Base-by-base conservation (phyloP, 2,113 vertebrate species). In the Talpa occidentalis region DNA sequence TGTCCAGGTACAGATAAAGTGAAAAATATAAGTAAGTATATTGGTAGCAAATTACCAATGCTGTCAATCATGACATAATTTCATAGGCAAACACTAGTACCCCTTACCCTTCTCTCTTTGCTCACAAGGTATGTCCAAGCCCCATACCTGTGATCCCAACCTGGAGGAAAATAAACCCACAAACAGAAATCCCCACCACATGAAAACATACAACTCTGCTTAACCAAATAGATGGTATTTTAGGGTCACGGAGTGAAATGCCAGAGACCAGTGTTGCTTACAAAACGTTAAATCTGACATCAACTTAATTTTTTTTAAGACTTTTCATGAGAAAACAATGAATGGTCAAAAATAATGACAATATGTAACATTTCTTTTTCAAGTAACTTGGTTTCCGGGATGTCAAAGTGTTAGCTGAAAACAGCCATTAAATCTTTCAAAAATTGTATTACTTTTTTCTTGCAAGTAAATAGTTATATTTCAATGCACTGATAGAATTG, bases 221-320 rank as follows among this genome's bases (percentile, higher is more conserved):
- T 93, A 74, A 82, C 95, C 69, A 92, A 92, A 92, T 72, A 86
- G 32, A 30, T 64, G 67, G 35, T 30, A 82, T 88, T 78, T 90
- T 47, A 73, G 73, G 21, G 79, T 96, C 40, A 62, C 77, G 28
- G 81, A 84, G 32, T 40, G 87, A 92, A 74, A 37, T 67, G n/a
- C 73, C 28, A 81, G 52, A 84, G 76, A 14, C 77, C 62, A 47
- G 4, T 64, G 56, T 92, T 95, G 28, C 69, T 92, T 87, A 54
- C 6, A 21, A 59, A 78, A 66, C 76, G 37, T 92, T 78, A 92
- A 88, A 59, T 74, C 52, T 70, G 44, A 49, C 77, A 7, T 92
- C 85, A 78, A 19, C 79, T 80, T 56, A 52, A 17, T 22, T 56
- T 22, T 22, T 22, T 22, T 22, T 22, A 56, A 56, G 19, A 22